These are phyloP conservation scores for Myotis lucifugus DNA, from an alignment of 2,113 vertebrate species.

Conservation along the genomic window DNA sequence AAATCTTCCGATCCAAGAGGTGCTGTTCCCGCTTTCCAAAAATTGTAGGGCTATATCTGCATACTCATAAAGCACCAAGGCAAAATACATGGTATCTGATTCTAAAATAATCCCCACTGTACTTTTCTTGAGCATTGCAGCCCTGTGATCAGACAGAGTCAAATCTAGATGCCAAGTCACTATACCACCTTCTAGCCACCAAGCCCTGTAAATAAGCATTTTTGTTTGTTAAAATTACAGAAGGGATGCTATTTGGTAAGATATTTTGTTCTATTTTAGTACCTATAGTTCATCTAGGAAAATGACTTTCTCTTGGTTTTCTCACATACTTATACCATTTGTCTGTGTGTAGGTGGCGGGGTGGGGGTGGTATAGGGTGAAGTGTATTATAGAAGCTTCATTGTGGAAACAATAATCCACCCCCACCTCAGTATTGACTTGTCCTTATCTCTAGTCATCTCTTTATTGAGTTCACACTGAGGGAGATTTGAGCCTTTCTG, in stretches of 20 bases:
- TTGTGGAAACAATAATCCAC: neutral
- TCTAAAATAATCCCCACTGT: conserved; percentile 20
- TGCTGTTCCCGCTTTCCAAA: conserved; percentile 48
- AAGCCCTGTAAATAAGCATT: conserved; percentile 40
- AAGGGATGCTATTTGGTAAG: neutral
- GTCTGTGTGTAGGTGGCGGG: neutral
- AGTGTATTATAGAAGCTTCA: neutral
- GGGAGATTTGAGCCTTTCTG: neutral
- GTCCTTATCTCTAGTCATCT: neutral
- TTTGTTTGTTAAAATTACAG: conserved; percentile 63
- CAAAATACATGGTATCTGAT: conserved; percentile 56
- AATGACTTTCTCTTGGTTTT: conserved; percentile 42
- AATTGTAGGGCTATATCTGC: neutral
- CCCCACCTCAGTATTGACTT: neutral
- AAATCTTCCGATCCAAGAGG: conserved; percentile 63
- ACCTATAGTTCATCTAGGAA: conserved; percentile 41
- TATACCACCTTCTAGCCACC: neutral
- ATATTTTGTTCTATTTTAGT: conserved; percentile 50
- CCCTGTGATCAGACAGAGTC: conserved; percentile 25
- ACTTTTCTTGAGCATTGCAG: conserved; percentile 59
- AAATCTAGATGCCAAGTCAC: conserved; percentile 10
- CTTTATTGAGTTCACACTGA: neutral
- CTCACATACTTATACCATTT: conserved; percentile 7
- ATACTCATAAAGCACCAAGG: conserved; percentile 41
- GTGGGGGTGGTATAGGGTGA: neutral